Base-by-base conservation (phyloP, 2,797 vertebrate species). In the Hybognathus amarus region DNA sequence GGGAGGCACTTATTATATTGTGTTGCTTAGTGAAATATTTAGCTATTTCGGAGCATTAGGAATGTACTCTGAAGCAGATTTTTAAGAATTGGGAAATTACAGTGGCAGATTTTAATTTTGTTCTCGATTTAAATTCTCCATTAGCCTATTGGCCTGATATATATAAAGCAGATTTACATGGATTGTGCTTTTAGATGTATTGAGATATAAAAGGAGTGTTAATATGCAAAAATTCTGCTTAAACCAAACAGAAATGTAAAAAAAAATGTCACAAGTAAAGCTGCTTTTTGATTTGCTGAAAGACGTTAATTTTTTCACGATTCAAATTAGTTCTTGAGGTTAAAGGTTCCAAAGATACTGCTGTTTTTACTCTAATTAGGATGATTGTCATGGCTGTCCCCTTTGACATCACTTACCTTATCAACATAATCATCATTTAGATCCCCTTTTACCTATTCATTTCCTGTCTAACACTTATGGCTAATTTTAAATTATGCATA, bases 401-500 rank as follows among this genome's bases (percentile, higher is more conserved):
- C 40, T 82, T 79, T 79, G 80, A 79, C 84, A 75, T 83, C 47
- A 66, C 45, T 64, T 38, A 18, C 45, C 36, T 59, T 80, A 80
- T 77, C 59, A 73, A 42, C 75, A 80, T 86, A 80, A 80, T 86
- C 79, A 84, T 78, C 27, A 77, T 86, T 77, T 80, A 80, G 64
- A 54, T 24, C 64, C 15, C 64, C 64, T 40, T 56, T 54, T 40
- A 27, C 17, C 40, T 54, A 73, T 83, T 80, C 64, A 79, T 83
- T 81, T 88, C 73, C 67, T 68, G 68, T 82, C 79, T 70, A 17
- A n/a, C 40, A 45, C 24, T 74, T 64, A 42, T 45, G 17, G 36
- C 42, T 83, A 61, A 79, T 82, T 84, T 73, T 38, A 83, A 74
- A 86, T 84, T 61, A 84, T 20, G 45, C 76, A 73, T 79, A 64